Evolutionary conservation across 2,888 invertebrate genomes (phyloP).

Genomic region (Odontocerum albicorne): DNA sequence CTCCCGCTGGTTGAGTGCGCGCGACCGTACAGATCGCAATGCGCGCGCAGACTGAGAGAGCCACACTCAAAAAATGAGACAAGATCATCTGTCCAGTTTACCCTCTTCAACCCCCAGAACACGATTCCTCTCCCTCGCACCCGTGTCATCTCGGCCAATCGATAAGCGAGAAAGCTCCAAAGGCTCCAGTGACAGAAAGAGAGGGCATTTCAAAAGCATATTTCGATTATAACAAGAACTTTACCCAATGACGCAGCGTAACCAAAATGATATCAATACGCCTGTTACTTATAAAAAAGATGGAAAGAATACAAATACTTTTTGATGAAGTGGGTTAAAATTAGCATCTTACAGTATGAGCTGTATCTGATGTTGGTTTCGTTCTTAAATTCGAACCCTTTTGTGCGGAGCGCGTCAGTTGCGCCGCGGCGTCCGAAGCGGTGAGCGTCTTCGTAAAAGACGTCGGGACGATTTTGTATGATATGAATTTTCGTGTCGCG

Average conservation of each 20-base stretch:
- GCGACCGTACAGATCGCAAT: conserved; percentile 6
- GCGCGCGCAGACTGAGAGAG: conserved; percentile 24
- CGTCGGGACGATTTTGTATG: conserved; percentile 9
- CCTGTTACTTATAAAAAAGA: no score
- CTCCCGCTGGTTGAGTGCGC: conserved; percentile 8
- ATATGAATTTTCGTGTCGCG: conserved; percentile 21
- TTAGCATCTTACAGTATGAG: background rate
- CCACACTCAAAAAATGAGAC: conserved; percentile 11
- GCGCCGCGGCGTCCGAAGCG: conserved; percentile 33
- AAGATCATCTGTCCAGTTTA: conserved; percentile 18
- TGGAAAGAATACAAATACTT: background rate
- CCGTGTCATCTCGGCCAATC: conserved; percentile 30
- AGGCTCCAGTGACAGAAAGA: conserved; percentile 14
- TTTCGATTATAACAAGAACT: background rate
- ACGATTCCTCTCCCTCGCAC: conserved; percentile 14
- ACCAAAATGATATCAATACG: background rate
- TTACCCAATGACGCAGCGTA: background rate
- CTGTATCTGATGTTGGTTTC: conserved; percentile 3
- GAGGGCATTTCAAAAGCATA: conserved; percentile 12
- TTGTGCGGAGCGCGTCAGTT: conserved; percentile 34
- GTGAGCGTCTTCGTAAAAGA: conserved; percentile 18
- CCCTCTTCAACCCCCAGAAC: conserved; percentile 3
- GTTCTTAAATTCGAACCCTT: conserved; percentile 36
- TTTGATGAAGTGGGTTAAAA: background rate
- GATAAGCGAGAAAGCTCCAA: conserved; percentile 32